Evolutionary conservation across 2,797 vertebrate species (phyloP).

Genomic region (Silurus aristotelis): DNA sequence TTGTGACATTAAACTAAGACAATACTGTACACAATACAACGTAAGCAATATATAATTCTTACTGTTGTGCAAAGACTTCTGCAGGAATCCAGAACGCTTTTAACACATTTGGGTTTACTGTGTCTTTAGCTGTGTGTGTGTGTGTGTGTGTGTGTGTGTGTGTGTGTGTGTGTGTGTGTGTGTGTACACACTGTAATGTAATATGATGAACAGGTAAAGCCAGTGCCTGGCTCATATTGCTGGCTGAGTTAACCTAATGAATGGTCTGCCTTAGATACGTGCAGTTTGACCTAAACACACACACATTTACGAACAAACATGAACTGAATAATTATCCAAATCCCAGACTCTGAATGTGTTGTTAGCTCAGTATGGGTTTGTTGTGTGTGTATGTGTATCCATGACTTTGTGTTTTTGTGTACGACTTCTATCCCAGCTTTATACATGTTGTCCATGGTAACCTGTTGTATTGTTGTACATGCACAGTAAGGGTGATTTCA

Average conservation of each 20-base stretch:
- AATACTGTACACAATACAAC: background rate
- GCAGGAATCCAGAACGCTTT: background rate
- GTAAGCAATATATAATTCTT: background rate
- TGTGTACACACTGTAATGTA: constrained; percentile 37
- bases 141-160: constrained; percentile 16
- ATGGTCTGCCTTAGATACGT: constrained; percentile 43
- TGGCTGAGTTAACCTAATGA: constrained; percentile 37
- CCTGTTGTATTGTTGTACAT: background rate
- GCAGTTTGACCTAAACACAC: constrained; percentile 9
- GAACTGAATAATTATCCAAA: constrained; percentile 33
- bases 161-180: constrained; percentile 18
- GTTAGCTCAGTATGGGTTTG: constrained; percentile 19
- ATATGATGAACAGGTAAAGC: constrained; percentile 46
- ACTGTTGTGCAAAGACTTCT: background rate
- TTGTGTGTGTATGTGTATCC: background rate
- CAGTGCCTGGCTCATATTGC: constrained; percentile 51
- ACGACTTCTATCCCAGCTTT: background rate
- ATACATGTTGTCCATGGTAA: constrained; percentile 18
- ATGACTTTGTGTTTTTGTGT: background rate
- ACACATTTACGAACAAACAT: constrained; percentile 18
- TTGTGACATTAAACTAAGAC: background rate
- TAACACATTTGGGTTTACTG: background rate
- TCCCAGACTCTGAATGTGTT: constrained; percentile 14
- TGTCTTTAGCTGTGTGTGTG: constrained; percentile 1
- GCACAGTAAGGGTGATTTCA: background rate